Evolutionary conservation across 2,797 vertebrate species (phyloP).

Genomic region (Hypotaenidia okinawae): DNA sequence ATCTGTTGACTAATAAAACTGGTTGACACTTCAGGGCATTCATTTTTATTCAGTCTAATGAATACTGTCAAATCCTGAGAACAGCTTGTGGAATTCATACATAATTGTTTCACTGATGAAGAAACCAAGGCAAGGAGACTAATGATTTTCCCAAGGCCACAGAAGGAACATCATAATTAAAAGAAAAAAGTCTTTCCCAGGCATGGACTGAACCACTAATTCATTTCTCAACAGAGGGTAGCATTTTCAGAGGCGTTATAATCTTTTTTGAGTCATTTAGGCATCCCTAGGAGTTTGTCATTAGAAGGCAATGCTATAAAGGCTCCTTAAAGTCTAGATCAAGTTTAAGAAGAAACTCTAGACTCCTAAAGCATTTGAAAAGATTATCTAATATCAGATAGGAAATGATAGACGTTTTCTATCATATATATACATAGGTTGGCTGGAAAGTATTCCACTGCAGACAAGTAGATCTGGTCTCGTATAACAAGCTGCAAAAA

Average conservation of each 20-base stretch:
- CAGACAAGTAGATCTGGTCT: background rate
- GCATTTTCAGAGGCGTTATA: conserved; percentile 3
- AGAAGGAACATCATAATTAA: conserved; percentile 58
- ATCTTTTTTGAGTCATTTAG: conserved; percentile 8
- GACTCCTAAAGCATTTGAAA: background rate
- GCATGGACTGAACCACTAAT: conserved; percentile 14
- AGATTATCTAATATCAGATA: background rate
- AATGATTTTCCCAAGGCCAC: conserved; percentile 68
- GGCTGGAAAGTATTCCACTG: background rate
- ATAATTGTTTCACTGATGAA: conserved; percentile 72
- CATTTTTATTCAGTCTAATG: conserved; percentile 69
- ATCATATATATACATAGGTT: background rate
- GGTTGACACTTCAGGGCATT: conserved; percentile 67
- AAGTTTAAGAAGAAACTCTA: background rate
- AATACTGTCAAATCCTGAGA: conserved; percentile 71
- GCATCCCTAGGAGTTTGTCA: background rate
- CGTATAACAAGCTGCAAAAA: background rate
- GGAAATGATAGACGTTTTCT: background rate
- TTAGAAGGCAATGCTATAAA: background rate
- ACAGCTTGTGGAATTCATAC: conserved; percentile 71
- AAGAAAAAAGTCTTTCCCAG: conserved; percentile 38
- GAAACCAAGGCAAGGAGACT: conserved; percentile 56
- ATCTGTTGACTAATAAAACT: conserved; percentile 65
- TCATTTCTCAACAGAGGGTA: conserved; percentile 13
- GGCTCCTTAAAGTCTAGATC: background rate